phyloP scores from a whole-genome alignment of 2,797 vertebrate species.

The Sylvia borin region DNA sequence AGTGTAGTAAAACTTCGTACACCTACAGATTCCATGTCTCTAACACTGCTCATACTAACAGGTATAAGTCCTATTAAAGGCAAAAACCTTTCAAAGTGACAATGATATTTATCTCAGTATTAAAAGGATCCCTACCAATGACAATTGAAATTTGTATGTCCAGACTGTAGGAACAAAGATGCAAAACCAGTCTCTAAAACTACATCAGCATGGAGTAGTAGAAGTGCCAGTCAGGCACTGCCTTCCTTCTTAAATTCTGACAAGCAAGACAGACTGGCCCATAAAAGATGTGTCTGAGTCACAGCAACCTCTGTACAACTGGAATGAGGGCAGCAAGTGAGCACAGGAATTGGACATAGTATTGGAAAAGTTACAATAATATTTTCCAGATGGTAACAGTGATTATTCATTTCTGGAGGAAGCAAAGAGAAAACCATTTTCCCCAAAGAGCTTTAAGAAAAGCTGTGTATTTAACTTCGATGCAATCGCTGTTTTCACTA shows the following conservation, averaged over 20 bases:
- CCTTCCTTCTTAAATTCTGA: not conserved
- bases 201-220: not conserved
- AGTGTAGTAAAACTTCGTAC: not conserved
- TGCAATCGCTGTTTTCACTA: not conserved
- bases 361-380: conserved; percentile 5
- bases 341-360: not conserved
- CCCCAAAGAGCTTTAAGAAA: not conserved
- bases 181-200: not conserved
- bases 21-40: not conserved
- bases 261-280: not conserved
- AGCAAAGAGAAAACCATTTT: not conserved
- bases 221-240: not conserved
- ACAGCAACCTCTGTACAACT: not conserved
- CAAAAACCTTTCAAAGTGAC: not conserved
- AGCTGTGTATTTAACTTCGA: not conserved
- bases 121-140: not conserved
- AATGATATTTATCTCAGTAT: not conserved
- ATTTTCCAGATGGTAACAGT: conserved; percentile 5
- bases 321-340: not conserved
- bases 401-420: conserved; percentile 20
- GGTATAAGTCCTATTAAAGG: not conserved
- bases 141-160: not conserved
- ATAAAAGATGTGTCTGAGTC: not conserved
- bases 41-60: not conserved
- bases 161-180: not conserved